Evolutionary conservation across 2,113 vertebrate species (phyloP).

Genomic region (Leptodactylus fuscus): DNA sequence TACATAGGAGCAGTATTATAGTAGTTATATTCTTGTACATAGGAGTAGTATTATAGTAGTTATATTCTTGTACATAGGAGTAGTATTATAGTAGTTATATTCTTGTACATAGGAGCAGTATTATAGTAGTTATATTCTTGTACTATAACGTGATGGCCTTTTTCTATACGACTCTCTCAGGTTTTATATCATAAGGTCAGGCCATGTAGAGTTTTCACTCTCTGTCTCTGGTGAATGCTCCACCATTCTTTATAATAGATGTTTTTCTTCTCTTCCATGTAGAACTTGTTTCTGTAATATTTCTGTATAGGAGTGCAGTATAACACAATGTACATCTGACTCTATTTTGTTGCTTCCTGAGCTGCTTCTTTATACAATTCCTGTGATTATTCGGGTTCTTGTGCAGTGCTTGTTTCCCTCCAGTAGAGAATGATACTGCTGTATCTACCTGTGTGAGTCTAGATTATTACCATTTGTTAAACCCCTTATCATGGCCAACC

Average conservation of each 20-base stretch:
- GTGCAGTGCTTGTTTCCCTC: neutral
- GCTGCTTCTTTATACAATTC: neutral
- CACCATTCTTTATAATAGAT: neutral
- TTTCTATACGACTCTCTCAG: too few species aligned
- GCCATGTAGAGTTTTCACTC: too few species aligned
- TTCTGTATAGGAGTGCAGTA: too few species aligned
- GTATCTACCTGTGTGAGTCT: constrained; percentile 48
- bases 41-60: neutral
- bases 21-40: neutral
- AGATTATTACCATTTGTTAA: constrained; percentile 54
- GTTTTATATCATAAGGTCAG: too few species aligned
- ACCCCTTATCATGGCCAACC: constrained; percentile 46
- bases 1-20: constrained; percentile 7
- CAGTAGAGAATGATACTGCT: constrained; percentile 25
- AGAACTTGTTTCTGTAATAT: neutral
- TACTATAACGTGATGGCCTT: too few species aligned
- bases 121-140: too few species aligned
- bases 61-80: too few species aligned
- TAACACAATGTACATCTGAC: neutral
- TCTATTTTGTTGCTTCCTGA: neutral
- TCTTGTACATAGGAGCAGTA: too few species aligned
- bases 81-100: too few species aligned
- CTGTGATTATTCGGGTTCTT: neutral
- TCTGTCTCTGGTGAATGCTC: neutral
- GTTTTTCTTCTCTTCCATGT: neutral